Percentiles rank a stretch among this genome's conserved stretches.
Evolutionary conservation across 1,140 invertebrate species (phyloP).

Genomic region (Solen grandis): DNA sequence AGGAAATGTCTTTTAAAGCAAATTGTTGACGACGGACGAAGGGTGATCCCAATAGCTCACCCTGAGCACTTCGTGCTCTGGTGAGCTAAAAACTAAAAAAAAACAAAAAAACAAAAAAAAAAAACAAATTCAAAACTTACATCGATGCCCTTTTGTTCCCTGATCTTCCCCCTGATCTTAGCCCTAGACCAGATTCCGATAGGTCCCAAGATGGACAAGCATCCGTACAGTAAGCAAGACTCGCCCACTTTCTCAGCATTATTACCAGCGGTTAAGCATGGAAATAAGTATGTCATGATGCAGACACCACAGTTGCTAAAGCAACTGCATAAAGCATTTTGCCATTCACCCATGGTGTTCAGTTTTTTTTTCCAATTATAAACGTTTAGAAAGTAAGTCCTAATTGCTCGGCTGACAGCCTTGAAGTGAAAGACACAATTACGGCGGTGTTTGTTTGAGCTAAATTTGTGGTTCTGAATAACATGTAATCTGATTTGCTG

Average conservation of each 20-base stretch:
- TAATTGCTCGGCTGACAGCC: too few relatives aligned
- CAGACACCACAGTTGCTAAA: conserved; percentile 72
- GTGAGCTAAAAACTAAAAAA: too few relatives aligned
- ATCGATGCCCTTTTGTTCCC: conserved; percentile 65
- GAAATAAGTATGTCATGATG: conserved; percentile 73
- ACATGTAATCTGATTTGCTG: too few relatives aligned
- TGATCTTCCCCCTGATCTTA: conserved; percentile 62
- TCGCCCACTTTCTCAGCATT: conserved; percentile 75
- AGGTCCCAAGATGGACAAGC: conserved; percentile 54
- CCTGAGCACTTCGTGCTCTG: too few relatives aligned
- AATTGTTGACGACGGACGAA: too few relatives aligned
- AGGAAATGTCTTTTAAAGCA: too few relatives aligned
- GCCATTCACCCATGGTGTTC: conserved; percentile 65
- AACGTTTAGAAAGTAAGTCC: too few relatives aligned
- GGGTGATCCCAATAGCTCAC: too few relatives aligned
- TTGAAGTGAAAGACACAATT: too few relatives aligned
- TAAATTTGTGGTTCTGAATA: too few relatives aligned
- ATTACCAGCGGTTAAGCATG: conserved; percentile 72
- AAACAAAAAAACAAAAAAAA: too few relatives aligned
- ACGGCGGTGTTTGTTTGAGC: too few relatives aligned
- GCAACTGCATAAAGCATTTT: conserved; percentile 72
- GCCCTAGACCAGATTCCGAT: conserved; percentile 51
- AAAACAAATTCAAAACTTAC: conserved; percentile 47
- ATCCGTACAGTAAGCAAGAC: conserved; percentile 69
- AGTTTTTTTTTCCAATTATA: neutral